These are phyloP conservation scores for Nemopilema nomurai DNA, from an alignment of 30 jellyfish, hydroid and myxozoan genomes.

Conservation along the genomic window DNA sequence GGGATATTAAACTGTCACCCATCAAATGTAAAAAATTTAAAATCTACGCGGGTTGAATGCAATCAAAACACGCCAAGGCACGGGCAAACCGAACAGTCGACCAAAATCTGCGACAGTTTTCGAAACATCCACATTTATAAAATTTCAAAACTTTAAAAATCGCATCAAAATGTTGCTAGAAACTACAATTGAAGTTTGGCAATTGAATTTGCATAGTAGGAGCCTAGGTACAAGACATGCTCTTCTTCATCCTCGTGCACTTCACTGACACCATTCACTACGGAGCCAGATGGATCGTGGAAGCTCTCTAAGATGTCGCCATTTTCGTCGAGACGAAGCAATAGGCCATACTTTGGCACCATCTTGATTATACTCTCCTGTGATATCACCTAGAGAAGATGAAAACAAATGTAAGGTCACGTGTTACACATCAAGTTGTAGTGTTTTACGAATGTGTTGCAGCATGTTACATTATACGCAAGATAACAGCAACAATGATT, in stretches of 20 bases:
- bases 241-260: constrained; percentile 84
- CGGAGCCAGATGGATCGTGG: constrained; percentile 93
- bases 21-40: too few species aligned
- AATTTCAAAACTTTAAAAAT: background rate
- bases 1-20: too few species aligned
- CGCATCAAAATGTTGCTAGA: background rate
- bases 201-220: constrained; percentile 79
- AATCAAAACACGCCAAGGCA: background rate
- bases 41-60: background rate
- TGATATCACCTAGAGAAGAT: constrained; percentile 77
- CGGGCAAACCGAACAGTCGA: background rate
- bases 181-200: constrained; percentile 70
- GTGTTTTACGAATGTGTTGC: too few species aligned
- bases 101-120: background rate
- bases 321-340: constrained; percentile 76
- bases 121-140: background rate
- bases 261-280: constrained; percentile 78
- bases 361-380: constrained; percentile 72
- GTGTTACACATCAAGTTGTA: too few species aligned
- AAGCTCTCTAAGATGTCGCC: constrained; percentile 84
- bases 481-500: too few species aligned
- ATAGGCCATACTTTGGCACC: constrained; percentile 83
- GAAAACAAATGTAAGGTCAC: background rate
- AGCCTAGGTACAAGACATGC: constrained; percentile 82
- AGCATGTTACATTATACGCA: too few species aligned